A percentile compares a stretch with the other conserved stretches of the same genome.
These are phyloP conservation scores for Empidonax alnorum DNA, from an alignment of 2,113 vertebrate genomes.

Conservation along the genomic window DNA sequence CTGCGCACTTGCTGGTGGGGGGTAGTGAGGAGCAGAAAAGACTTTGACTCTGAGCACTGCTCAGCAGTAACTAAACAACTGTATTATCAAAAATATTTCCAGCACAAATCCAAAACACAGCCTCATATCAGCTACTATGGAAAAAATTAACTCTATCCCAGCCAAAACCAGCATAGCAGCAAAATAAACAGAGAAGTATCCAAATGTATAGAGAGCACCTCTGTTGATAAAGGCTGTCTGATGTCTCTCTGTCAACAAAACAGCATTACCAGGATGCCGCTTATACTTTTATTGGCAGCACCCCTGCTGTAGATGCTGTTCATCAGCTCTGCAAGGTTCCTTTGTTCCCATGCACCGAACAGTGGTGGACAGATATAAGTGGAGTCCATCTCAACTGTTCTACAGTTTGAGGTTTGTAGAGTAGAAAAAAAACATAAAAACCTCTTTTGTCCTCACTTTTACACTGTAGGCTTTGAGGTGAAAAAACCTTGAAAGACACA, in stretches of 20 bases:
- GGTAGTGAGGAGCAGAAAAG: background rate
- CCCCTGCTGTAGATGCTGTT: background rate
- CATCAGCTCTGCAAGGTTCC: background rate
- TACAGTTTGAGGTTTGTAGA: background rate
- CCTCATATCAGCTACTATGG: background rate
- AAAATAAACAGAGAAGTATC: background rate
- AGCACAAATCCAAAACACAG: background rate
- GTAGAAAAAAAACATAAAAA: background rate
- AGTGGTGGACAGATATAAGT: background rate
- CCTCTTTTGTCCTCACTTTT: background rate
- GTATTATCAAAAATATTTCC: background rate
- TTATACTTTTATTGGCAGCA: background rate
- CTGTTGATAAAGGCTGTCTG: background rate
- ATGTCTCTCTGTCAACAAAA: background rate
- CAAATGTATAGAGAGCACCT: background rate
- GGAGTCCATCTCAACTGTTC: background rate
- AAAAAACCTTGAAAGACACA: background rate
- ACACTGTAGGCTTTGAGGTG: background rate
- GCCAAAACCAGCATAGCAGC: background rate
- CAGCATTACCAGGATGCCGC: background rate
- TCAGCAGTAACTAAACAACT: background rate
- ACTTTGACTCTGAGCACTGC: background rate
- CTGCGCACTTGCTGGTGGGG: no score
- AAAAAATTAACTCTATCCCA: background rate
- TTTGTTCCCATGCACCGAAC: background rate